Evolutionary conservation across 1,140 invertebrate species (phyloP), one percentile per base, ranked within the genome.

Genomic region (Bombus vancouverensis): DNA sequence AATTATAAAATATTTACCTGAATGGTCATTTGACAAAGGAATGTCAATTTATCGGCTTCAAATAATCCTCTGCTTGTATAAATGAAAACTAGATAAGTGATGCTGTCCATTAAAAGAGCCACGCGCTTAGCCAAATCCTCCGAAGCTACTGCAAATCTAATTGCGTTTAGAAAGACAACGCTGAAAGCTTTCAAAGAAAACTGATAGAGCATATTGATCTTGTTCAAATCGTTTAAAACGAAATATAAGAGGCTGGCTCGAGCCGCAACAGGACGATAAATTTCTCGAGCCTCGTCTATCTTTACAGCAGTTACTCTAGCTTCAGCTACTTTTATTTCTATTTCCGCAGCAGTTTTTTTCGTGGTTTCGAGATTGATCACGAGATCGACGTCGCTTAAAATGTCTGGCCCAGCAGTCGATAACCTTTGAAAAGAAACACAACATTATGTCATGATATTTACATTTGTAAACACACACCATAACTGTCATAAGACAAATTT

Each of bases 141-240:
- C 4, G 96, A 96, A 8, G 95, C 93, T 62, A 96, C 96, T 0
- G 98, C 97, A 85, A 95, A 96, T 37, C 96, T 95, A 75, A 99
- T 97, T 1, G 98, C 98, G 91, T 98, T 98, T 90, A 97, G 97
- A 95, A 99, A 99, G 2, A 99, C 98, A 6, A 98, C 97, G 90
- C 97, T 98, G 95, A 99, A 99, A 0, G 98, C 98, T 95, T 99
- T 99, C 53, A 99, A 93, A 0, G 98, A 99, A 95, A 99, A 99
- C 92, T 99, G 98, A 94, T 99, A 99, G 89, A 99, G 98, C 73
- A 98, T 98, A 95, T 99, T 99, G 85, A 99, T 99, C 94, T 98
- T 98, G 94, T 97, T 96, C 42, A 99, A 94, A 90, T 99, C 98
- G 92, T 98, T 99, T 68, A 99, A 95, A 78, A 99, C 98, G 93